A percentile compares a stretch with the other conserved stretches of the same genome.
phyloP scores from a whole-genome alignment of 2,888 invertebrate genomes.

The Euplagia quadripunctaria region DNA sequence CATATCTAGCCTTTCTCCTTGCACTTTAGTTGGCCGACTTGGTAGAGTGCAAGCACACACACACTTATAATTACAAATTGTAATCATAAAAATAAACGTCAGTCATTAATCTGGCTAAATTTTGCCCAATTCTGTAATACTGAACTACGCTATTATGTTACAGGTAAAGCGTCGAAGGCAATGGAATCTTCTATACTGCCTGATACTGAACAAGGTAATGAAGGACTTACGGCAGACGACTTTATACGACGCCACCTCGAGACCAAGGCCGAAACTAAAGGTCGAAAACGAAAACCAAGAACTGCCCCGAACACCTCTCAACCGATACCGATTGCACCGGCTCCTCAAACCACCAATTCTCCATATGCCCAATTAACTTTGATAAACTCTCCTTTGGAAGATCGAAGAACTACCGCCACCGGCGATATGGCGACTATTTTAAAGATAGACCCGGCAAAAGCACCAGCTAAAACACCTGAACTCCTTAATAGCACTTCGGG shows the following conservation, averaged over 20 bases:
- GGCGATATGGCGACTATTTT: constrained; percentile 43
- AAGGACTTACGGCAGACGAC: constrained; percentile 62
- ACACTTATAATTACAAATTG: no score
- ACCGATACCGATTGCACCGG: constrained; percentile 8
- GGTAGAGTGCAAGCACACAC: no score
- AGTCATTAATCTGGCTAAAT: neutral
- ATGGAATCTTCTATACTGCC: constrained; percentile 58
- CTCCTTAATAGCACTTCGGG: constrained; percentile 42
- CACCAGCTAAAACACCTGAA: constrained; percentile 38
- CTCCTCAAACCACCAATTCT: neutral
- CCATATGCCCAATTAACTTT: constrained; percentile 48
- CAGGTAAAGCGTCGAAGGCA: constrained; percentile 69
- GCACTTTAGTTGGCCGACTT: no score
- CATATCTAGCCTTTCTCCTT: no score
- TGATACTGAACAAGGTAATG: constrained; percentile 24
- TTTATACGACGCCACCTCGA: constrained; percentile 61
- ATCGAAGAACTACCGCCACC: constrained; percentile 11
- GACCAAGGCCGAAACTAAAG: constrained; percentile 24
- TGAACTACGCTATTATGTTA: constrained; percentile 18
- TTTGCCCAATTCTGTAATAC: neutral
- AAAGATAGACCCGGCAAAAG: constrained; percentile 39
- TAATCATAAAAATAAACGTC: no score
- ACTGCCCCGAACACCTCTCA: constrained; percentile 15
- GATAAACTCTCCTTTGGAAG: constrained; percentile 30
- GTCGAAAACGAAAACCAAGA: constrained; percentile 6